Percentiles rank a stretch among this genome's conserved stretches.
These are phyloP conservation scores for Piaya cayana DNA, from an alignment of 2,113 vertebrate genomes.

Conservation along the genomic window DNA sequence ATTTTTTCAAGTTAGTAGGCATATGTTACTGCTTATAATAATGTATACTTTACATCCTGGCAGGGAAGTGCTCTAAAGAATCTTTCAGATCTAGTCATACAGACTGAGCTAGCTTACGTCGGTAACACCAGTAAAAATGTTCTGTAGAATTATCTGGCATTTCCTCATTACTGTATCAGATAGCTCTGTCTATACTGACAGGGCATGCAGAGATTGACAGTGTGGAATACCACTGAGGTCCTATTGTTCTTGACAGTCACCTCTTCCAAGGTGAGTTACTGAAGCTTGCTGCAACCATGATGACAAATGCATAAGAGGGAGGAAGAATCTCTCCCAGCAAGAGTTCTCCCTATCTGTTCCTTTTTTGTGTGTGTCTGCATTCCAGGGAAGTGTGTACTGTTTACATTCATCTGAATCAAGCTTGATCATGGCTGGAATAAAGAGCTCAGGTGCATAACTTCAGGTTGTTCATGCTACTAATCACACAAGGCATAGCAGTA, in stretches of 20 bases:
- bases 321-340: neutral
- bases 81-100: neutral
- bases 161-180: neutral
- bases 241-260: neutral
- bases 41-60: neutral
- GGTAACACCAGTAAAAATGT: neutral
- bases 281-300: neutral
- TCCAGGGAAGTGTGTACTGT: neutral
- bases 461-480: neutral
- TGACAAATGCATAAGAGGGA: neutral
- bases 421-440: neutral
- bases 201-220: accelerated
- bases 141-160: neutral
- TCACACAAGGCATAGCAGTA: neutral
- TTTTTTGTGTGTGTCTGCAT: neutral
- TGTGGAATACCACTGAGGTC: neutral
- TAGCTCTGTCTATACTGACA: neutral
- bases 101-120: neutral
- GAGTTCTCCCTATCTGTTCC: neutral
- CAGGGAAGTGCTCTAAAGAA: neutral
- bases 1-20: neutral
- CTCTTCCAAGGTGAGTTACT: neutral
- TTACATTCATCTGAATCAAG: neutral
- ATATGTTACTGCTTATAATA: neutral
- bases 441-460: neutral